A percentile compares a stretch with the other conserved stretches of the same genome.
These are phyloP conservation scores for Buteo buteo DNA, from an alignment of 2,113 vertebrate genomes.

Conservation along the genomic window DNA sequence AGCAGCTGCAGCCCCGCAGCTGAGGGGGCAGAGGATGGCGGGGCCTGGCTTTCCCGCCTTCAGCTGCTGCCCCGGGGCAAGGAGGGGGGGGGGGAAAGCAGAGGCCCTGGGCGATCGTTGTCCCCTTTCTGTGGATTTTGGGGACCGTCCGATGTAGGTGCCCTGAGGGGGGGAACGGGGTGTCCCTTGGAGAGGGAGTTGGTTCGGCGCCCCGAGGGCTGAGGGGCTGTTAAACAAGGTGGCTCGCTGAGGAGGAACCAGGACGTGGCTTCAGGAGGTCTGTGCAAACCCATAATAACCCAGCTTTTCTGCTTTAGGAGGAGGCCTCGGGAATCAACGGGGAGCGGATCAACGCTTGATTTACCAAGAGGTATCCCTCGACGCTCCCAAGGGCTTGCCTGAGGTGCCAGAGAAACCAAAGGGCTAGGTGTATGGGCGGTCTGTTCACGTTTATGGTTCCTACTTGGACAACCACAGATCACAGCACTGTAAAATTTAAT, in stretches of 20 bases:
- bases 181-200: background rate
- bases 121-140: background rate
- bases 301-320: background rate
- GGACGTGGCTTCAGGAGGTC: background rate
- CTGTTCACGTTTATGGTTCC: background rate
- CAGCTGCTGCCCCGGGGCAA: background rate
- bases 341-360: background rate
- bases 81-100: background rate
- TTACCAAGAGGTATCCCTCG: background rate
- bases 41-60: background rate
- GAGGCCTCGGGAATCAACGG: background rate
- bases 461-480: background rate
- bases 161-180: background rate
- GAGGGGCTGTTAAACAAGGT: background rate
- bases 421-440: background rate
- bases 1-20: background rate
- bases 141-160: background rate
- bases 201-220: accelerated
- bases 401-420: background rate
- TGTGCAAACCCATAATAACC: background rate
- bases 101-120: background rate
- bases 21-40: background rate
- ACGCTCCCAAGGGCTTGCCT: background rate
- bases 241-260: background rate
- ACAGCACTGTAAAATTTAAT: background rate